Evolutionary conservation across 2,113 vertebrate species (phyloP).

Genomic region (Thymallus thymallus): DNA sequence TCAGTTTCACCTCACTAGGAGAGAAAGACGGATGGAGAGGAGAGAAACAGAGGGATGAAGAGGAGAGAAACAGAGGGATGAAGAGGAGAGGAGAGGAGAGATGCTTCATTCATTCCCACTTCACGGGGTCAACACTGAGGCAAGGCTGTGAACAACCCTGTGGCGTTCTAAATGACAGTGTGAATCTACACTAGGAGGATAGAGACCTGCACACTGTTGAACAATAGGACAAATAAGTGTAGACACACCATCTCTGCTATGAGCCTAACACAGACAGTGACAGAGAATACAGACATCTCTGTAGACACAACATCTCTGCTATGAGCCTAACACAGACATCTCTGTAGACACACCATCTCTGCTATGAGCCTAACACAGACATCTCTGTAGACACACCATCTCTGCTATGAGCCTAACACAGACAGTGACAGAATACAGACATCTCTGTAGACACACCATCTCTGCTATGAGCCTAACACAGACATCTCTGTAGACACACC

Average conservation of each 20-base stretch:
- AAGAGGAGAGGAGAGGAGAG: too few relatives aligned
- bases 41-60: neutral
- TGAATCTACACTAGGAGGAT: neutral
- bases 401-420: neutral
- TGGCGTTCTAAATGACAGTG: neutral
- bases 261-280: neutral
- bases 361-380: too few relatives aligned
- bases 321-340: too few relatives aligned
- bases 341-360: too few relatives aligned
- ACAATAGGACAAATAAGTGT: neutral
- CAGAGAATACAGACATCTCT: neutral
- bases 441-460: too few relatives aligned
- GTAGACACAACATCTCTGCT: too few relatives aligned
- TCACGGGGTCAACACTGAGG: neutral
- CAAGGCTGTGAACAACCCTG: neutral
- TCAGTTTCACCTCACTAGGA: conserved; percentile 90
- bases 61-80: neutral
- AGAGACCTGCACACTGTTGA: too few relatives aligned
- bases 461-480: too few relatives aligned
- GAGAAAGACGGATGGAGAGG: conserved; percentile 20
- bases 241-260: too few relatives aligned
- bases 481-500: too few relatives aligned
- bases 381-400: too few relatives aligned
- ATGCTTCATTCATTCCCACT: neutral
- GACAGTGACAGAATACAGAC: neutral